Percentiles rank a stretch among this genome's conserved stretches.
These are phyloP conservation scores for Thermophis baileyi DNA, from an alignment of 2,113 vertebrate species.

Conservation along the genomic window DNA sequence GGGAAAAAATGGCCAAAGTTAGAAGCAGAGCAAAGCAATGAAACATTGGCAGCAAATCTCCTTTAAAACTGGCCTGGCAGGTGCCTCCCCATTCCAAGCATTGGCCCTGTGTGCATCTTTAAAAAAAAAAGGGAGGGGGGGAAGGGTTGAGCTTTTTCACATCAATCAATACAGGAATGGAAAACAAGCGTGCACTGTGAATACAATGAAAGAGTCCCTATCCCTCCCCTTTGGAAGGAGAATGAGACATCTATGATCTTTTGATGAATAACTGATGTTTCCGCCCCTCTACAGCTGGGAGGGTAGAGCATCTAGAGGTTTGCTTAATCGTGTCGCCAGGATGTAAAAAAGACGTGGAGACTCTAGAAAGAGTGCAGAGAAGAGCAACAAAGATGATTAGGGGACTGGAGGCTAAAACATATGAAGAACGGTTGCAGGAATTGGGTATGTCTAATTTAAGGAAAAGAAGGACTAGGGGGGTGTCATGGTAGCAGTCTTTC, in stretches of 20 bases:
- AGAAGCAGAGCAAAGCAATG: not conserved
- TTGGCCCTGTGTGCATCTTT: not conserved
- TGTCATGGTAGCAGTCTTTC: no score
- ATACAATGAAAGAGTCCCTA: not conserved
- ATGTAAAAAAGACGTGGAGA: no score
- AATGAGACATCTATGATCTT: not conserved
- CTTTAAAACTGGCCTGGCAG: not conserved
- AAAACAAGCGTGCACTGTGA: not conserved
- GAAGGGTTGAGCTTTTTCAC: not conserved
- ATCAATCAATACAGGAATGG: not conserved
- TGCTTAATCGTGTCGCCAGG: no score
- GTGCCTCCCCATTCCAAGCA: not conserved
- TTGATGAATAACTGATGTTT: slow-evolving; percentile 8
- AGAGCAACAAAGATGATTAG: no score
- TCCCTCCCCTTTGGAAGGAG: slow-evolving; percentile 14
- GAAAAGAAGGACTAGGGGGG: no score
- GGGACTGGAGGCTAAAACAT: no score
- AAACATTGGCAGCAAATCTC: not conserved
- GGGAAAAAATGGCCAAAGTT: no score
- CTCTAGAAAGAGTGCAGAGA: no score
- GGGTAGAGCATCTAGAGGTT: no score
- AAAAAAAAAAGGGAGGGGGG: no score
- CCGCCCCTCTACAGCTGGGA: not conserved
- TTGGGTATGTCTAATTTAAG: no score
- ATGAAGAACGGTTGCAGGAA: no score